Evolutionary conservation across 2,888 invertebrate species (phyloP).

Genomic region (Folsomia candida): DNA sequence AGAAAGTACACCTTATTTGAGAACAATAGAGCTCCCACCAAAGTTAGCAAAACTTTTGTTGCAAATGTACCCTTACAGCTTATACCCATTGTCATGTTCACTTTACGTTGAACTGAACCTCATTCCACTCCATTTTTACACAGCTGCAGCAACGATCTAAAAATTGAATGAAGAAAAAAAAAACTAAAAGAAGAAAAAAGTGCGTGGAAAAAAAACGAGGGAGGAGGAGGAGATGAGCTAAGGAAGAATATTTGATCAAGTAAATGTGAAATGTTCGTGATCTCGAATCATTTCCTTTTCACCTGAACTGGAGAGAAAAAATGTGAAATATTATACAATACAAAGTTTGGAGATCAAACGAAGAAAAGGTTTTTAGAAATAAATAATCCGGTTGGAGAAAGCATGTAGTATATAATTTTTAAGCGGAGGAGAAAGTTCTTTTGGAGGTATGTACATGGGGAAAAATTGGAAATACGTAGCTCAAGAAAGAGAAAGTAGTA

Average conservation of each 20-base stretch:
- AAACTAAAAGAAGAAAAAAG: background rate
- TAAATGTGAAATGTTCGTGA: background rate
- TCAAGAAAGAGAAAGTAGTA: no score
- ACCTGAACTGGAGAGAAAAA: background rate
- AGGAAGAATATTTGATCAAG: background rate
- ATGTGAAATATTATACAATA: background rate
- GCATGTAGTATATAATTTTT: no score
- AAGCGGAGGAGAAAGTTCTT: no score
- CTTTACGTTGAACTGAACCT: background rate
- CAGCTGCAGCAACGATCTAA: background rate
- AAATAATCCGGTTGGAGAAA: no score
- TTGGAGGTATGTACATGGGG: no score
- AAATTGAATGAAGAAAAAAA: background rate
- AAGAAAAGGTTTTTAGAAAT: background rate
- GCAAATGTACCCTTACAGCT: background rate
- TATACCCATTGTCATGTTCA: background rate
- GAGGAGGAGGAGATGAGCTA: background rate
- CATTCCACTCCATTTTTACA: background rate
- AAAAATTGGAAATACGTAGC: no score
- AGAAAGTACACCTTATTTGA: background rate
- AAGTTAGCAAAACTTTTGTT: background rate
- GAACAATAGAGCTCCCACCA: background rate
- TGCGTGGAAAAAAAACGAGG: background rate
- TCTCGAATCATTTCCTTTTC: background rate
- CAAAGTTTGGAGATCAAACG: background rate